These are phyloP conservation scores for Tadarida brasiliensis DNA, from an alignment of 2,797 vertebrate genomes.

Conservation along the genomic window DNA sequence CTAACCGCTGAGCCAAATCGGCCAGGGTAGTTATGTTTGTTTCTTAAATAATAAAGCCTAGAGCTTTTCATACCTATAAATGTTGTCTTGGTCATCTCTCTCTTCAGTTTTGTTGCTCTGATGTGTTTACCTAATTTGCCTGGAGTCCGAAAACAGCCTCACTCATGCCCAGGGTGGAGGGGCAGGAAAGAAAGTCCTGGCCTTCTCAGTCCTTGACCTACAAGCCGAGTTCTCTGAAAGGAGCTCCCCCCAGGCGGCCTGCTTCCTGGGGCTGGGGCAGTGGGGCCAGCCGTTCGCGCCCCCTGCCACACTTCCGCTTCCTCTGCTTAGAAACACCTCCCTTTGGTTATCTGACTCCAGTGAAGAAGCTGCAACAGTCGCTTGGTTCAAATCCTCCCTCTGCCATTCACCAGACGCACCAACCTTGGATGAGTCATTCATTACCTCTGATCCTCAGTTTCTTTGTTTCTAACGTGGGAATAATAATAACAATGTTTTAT, in stretches of 20 bases:
- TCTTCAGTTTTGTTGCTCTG: neutral
- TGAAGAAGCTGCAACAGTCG: neutral
- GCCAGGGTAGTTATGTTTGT: neutral
- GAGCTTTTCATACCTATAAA: neutral
- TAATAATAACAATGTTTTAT: neutral
- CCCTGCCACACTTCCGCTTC: neutral
- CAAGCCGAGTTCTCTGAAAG: neutral
- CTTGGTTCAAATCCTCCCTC: neutral
- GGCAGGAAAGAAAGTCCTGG: neutral
- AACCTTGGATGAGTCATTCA: neutral
- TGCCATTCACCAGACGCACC: accelerated
- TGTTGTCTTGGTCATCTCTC: neutral
- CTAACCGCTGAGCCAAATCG: too few species aligned
- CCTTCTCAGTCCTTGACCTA: neutral
- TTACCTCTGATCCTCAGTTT: neutral
- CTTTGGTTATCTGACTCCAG: neutral
- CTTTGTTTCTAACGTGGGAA: neutral
- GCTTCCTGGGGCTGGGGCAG: neutral
- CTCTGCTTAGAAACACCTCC: neutral
- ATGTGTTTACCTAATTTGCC: neutral
- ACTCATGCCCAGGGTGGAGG: accelerated
- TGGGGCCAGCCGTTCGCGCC: neutral
- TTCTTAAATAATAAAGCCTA: slow-evolving; percentile 31
- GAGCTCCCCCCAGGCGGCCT: neutral
- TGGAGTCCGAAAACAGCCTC: neutral